Conservation (phyloP, 2,113 vertebrate species). For the Cynocephalus volans region DNA sequence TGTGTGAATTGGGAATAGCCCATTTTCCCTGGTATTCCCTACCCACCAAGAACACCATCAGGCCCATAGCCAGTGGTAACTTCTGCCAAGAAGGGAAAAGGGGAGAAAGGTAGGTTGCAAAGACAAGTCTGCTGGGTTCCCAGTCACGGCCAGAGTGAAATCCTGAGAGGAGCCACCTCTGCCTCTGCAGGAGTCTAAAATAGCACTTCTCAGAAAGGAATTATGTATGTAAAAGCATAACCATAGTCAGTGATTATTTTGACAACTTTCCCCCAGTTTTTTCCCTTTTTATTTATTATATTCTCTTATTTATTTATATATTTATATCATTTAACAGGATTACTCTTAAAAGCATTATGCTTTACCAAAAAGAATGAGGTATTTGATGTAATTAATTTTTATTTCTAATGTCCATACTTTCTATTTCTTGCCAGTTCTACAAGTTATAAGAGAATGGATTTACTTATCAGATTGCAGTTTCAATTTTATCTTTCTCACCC, state of each 20-base stretch:
- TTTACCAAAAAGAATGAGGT: background rate
- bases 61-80: background rate
- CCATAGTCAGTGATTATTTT: background rate
- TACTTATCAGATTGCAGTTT: background rate
- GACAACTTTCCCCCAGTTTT: background rate
- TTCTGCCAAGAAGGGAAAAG: background rate
- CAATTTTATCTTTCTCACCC: background rate
- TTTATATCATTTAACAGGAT: background rate
- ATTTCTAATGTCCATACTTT: background rate
- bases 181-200: background rate
- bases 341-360: background rate
- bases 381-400: background rate
- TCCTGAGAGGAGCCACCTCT: background rate
- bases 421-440: background rate
- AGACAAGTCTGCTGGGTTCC: background rate
- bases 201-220: background rate
- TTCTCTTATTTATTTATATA: background rate
- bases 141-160: background rate
- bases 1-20: background rate
- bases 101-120: background rate
- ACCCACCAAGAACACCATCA: background rate
- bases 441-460: background rate
- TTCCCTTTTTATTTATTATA: constrained; percentile 38
- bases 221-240: background rate
- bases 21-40: background rate